Base-by-base conservation (phyloP, 2,113 vertebrate genomes). In the Pholis gunnellus region DNA sequence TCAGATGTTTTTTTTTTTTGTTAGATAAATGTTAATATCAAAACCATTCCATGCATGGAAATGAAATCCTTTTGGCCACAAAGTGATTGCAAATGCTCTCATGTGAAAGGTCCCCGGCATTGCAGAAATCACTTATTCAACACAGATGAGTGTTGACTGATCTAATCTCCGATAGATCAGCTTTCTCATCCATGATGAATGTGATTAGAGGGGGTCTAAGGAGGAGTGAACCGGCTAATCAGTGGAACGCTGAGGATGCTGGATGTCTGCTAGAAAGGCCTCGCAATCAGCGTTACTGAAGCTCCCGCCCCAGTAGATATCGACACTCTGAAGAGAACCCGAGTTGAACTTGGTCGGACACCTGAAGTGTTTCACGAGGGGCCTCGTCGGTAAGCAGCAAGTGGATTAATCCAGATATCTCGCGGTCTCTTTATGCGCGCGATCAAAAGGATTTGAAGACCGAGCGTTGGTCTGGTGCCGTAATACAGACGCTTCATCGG, bases 141-240 rank as follows among this genome's bases (percentile, higher is more conserved):
- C 87, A 86, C 78, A 86, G 87, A 90, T 82, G 81, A 78, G 84
- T 84, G 86, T 90, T 89, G 87, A 93, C 91, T 89, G 89, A 86
- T 89, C 84, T 92, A 90, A 93, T 94, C 89, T 91, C 88, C 90
- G 73, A 87, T 75, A 92, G 89, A 88, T 90, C 89, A 80, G 57
- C 78, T 77, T 86, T 84, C 82, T 90, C 86, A 91, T 86, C 78
- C 87, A 83, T 82, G 83, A 91, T 89, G 83, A 93, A 93, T 88
- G 82, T 85, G 91, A 94, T 92, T 91, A 92, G 82, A 9, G 11
- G 46, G 31, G 75, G 83, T 88, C 88, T 61, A 81, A 52, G 86
- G 81, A 59, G 79, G 81, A 87, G 80, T 76, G 78, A 87, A 87
- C 79, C 60, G 46, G 76, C 79, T 82, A 89, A 94, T 93, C 88